Evolutionary conservation across 2,113 vertebrate genomes (phyloP).

Genomic region (Tenebrosternarchus preto): DNA sequence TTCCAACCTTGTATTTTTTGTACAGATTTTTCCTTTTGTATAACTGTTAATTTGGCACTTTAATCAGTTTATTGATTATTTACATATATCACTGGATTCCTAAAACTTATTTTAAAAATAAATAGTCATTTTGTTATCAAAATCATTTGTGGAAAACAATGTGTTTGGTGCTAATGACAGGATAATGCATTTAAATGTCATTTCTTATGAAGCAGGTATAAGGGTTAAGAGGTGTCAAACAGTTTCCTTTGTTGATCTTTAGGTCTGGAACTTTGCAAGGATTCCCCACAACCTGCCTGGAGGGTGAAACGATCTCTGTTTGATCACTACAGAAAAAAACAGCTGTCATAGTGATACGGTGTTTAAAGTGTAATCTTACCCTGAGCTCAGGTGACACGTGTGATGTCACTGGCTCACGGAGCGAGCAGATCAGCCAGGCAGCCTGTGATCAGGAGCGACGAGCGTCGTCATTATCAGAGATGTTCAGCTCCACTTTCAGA

Average conservation of each 20-base stretch:
- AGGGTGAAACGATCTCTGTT: no score
- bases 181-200: neutral
- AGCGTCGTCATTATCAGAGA: neutral
- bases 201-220: no score
- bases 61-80: constrained; percentile 95
- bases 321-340: no score
- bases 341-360: no score
- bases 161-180: neutral
- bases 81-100: constrained; percentile 99
- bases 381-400: no score
- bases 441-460: neutral
- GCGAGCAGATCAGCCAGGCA: neutral
- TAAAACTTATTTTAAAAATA: constrained; percentile 88
- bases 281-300: no score
- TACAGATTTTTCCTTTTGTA: constrained; percentile 79
- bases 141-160: constrained; percentile 58
- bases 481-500: no score
- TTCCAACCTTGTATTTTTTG: constrained; percentile 80
- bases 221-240: neutral
- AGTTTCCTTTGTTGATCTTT: neutral
- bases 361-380: no score
- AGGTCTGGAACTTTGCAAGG: no score
- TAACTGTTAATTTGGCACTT: constrained; percentile 96
- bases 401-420: neutral
- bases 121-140: constrained; percentile 94